phyloP scores from a whole-genome alignment of 2,797 vertebrate genomes.

The Diceros bicornis region DNA sequence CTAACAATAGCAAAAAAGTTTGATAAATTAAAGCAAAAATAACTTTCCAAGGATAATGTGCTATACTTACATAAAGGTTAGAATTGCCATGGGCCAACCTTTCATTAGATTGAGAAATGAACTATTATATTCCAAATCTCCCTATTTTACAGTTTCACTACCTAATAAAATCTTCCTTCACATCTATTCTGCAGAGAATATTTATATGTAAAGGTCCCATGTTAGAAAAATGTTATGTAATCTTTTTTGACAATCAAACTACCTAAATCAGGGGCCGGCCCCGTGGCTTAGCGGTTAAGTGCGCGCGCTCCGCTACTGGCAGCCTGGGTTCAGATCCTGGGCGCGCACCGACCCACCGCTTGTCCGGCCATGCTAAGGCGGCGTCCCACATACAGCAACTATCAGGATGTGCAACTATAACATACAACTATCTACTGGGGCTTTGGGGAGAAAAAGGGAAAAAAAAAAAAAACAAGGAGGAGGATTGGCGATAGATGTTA shows the following conservation, averaged over 20 bases:
- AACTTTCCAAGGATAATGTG: neutral
- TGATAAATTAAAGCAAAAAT: slow-evolving; percentile 36
- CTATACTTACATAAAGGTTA: neutral
- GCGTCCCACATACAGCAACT: too few relatives aligned
- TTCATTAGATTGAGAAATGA: neutral
- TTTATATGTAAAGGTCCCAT: neutral
- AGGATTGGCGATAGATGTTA: too few relatives aligned
- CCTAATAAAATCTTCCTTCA: neutral
- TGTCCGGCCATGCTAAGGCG: too few relatives aligned
- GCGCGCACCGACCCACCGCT: too few relatives aligned
- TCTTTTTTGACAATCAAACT: slow-evolving; percentile 19
- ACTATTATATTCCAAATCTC: neutral
- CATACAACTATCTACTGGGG: too few relatives aligned
- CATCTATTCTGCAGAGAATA: neutral
- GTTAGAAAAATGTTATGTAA: neutral
- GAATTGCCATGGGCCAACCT: neutral
- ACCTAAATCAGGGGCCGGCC: too few relatives aligned
- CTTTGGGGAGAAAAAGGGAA: too few relatives aligned
- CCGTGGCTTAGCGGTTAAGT: too few relatives aligned
- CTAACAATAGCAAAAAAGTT: neutral
- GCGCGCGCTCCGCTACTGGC: too few relatives aligned
- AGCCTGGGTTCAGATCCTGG: too few relatives aligned
- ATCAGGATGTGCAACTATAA: too few relatives aligned
- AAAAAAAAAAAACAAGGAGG: too few relatives aligned
- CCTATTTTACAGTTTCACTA: neutral